Percentiles rank a stretch among this genome's conserved stretches.
These are phyloP conservation scores for Clarias macrocephalus DNA, from an alignment of 2,113 vertebrate genomes.

Conservation along the genomic window DNA sequence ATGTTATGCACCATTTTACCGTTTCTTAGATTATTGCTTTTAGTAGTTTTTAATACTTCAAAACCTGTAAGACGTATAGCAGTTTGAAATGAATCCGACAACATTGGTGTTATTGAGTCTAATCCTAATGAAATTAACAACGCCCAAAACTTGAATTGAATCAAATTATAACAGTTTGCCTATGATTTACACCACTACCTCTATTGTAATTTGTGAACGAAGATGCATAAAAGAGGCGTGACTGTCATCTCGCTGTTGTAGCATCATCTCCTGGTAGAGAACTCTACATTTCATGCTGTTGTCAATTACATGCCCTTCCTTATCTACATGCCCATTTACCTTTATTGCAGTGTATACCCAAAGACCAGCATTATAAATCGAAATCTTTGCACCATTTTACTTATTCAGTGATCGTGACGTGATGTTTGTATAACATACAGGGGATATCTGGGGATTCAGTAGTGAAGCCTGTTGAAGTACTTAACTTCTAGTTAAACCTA, in stretches of 20 bases:
- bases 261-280: too few relatives aligned
- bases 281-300: too few relatives aligned
- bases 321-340: not conserved
- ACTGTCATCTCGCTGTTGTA: not conserved
- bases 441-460: not conserved
- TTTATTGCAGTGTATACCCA: not conserved
- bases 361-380: not conserved
- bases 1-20: too few relatives aligned
- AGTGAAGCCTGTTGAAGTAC: conserved; percentile 23
- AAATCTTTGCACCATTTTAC: not conserved
- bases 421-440: not conserved
- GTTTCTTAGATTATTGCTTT: too few relatives aligned
- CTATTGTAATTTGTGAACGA: not conserved
- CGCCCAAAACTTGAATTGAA: too few relatives aligned
- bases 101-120: too few relatives aligned
- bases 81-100: too few relatives aligned
- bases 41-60: too few relatives aligned
- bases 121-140: too few relatives aligned
- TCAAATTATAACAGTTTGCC: too few relatives aligned
- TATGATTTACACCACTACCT: too few relatives aligned
- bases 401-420: not conserved
- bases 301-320: not conserved
- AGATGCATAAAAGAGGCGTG: not conserved
- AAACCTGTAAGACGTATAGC: too few relatives aligned
- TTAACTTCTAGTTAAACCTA: conserved; percentile 8